Base-by-base conservation (phyloP, 1,140 invertebrate species). In the Oryzaephilus surinamensis region DNA sequence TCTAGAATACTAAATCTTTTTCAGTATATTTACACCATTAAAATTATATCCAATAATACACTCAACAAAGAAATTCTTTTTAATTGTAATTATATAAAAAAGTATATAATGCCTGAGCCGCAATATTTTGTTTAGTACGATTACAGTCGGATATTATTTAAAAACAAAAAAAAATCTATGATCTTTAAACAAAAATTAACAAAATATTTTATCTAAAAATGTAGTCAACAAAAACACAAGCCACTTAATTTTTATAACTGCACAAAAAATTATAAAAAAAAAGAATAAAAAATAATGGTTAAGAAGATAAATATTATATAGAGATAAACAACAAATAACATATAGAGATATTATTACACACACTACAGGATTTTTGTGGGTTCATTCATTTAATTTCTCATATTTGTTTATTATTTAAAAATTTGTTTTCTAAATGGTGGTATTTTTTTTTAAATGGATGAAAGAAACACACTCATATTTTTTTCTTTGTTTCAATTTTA, bases 281-380 rank as follows among this genome's bases (percentile, higher is more conserved):
- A n/a, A n/a, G n/a, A n/a, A n/a, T n/a, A n/a, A n/a, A n/a, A n/a
- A n/a, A n/a, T n/a, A n/a, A n/a, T n/a, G n/a, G n/a, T n/a, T n/a
- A n/a, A n/a, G n/a, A n/a, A n/a, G n/a, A n/a, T 48, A 48, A 53
- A 51, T 36, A 43, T 47, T 41, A 38, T 38, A n/a, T n/a, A n/a
- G n/a, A 41, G 50, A 50, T 44, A 44, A 48, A 54, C 46, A 51
- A 54, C 46, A 54, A 46, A 48, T 51, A 54, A 50, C 50, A 52
- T 52, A 46, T 46, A 52, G 36, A n/a, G n/a, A 45, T 41, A 43
- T 42, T 45, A 43, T 38, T 52, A 50, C 46, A 46, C 45, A 46
- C 48, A 46, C 45, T 41, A 43, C 41, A 38, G 32, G 41, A n/a
- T n/a, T n/a, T n/a, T n/a, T n/a, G n/a, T n/a, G n/a, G n/a, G n/a